These are phyloP conservation scores for Tichodroma muraria DNA, from an alignment of 2,113 vertebrate genomes.

Conservation along the genomic window DNA sequence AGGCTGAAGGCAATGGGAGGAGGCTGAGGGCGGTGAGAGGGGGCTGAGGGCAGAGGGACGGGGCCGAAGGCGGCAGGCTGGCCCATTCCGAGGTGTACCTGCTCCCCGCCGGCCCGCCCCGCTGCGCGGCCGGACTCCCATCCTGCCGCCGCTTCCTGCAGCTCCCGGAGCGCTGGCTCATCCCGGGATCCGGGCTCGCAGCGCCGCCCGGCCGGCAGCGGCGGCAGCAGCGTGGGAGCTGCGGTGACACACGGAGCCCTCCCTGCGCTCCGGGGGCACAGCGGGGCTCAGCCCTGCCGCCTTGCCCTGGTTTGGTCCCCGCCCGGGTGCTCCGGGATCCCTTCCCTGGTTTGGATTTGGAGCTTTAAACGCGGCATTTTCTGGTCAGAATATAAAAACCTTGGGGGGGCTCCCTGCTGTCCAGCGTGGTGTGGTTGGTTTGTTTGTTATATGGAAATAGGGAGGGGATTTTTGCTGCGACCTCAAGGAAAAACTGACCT, in stretches of 20 bases:
- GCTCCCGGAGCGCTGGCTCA: conserved; percentile 47
- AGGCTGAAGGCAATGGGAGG: background rate
- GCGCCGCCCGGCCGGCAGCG: background rate
- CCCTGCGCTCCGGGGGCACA: background rate
- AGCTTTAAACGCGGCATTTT: background rate
- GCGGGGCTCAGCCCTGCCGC: background rate
- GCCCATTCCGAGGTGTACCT: background rate
- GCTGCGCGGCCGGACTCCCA: conserved; percentile 61
- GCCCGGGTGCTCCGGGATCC: background rate
- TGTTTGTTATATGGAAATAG: background rate
- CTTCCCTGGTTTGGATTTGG: background rate
- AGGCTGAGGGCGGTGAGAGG: background rate
- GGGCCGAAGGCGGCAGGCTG: background rate
- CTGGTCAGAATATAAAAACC: background rate
- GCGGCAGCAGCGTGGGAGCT: background rate
- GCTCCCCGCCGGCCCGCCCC: conserved; percentile 43
- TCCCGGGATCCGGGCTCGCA: background rate
- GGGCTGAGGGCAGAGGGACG: background rate
- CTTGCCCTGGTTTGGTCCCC: no score
- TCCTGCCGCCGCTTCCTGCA: conserved; percentile 58
- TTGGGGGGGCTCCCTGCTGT: accelerated
- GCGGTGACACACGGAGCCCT: background rate
- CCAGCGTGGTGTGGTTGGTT: background rate
- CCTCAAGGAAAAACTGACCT: background rate
- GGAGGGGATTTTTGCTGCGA: background rate